These are phyloP conservation scores for Epizoanthus stellaris DNA, from an alignment of 92 coral and sea anemone species.

Conservation along the genomic window DNA sequence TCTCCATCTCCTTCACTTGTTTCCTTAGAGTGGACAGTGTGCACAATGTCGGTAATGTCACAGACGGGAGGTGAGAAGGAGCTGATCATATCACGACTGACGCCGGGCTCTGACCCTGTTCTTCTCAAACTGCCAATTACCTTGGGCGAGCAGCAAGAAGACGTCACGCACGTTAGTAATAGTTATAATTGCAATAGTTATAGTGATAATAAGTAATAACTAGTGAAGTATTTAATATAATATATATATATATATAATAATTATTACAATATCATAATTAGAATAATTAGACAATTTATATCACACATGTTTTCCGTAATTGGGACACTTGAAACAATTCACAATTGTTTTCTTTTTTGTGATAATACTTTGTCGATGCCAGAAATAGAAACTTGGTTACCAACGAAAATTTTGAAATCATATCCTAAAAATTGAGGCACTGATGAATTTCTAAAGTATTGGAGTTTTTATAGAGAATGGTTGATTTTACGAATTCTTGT, in stretches of 20 bases:
- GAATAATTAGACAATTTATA: too few relatives aligned
- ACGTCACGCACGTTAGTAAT: slow-evolving; percentile 38
- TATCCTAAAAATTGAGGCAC: too few relatives aligned
- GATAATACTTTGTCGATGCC: too few relatives aligned
- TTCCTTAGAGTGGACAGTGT: slow-evolving; percentile 87
- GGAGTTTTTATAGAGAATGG: too few relatives aligned
- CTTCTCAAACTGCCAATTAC: slow-evolving; percentile 69
- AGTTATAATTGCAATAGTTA: neutral
- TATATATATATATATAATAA: neutral
- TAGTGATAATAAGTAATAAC: neutral
- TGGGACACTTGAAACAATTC: too few relatives aligned
- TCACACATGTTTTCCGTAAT: too few relatives aligned
- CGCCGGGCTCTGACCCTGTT: slow-evolving; percentile 73
- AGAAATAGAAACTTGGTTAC: too few relatives aligned
- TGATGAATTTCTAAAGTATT: too few relatives aligned
- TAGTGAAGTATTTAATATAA: too few relatives aligned
- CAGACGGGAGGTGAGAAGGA: slow-evolving; percentile 65
- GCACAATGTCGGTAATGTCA: slow-evolving; percentile 70
- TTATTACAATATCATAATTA: neutral
- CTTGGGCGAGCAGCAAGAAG: slow-evolving; percentile 49
- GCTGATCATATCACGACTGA: slow-evolving; percentile 75
- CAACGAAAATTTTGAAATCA: too few relatives aligned
- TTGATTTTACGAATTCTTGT: too few relatives aligned
- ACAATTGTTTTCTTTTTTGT: too few relatives aligned
- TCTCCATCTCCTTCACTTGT: neutral